Evolutionary conservation across 2,797 vertebrate species (phyloP).

Genomic region (Garrulus glandarius): DNA sequence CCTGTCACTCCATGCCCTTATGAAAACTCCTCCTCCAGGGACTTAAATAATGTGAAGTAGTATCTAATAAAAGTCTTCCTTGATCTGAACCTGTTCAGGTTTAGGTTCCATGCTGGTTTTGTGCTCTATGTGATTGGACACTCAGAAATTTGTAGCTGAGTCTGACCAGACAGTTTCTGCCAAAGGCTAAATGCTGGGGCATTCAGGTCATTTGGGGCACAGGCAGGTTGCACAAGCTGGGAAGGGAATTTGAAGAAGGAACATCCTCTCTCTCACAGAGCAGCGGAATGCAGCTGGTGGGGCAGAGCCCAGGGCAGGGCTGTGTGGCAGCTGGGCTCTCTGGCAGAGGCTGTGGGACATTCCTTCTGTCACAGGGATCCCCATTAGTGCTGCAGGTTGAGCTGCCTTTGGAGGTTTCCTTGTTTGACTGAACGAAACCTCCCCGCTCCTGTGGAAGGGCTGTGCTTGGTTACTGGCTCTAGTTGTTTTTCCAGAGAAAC

Average conservation of each 20-base stretch:
- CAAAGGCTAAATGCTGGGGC: too few species aligned
- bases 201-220: accelerated
- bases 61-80: background rate
- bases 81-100: background rate
- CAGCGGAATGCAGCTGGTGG: accelerated
- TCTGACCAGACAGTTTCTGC: accelerated
- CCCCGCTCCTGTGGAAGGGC: background rate
- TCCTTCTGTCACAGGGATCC: accelerated
- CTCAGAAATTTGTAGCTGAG: background rate
- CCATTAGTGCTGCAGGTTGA: accelerated
- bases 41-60: background rate
- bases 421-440: background rate
- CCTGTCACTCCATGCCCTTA: background rate
- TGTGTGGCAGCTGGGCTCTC: background rate
- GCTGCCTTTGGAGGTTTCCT: accelerated
- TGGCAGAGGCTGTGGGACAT: background rate
- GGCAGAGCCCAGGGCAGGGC: background rate
- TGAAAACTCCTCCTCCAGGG: background rate
- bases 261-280: accelerated
- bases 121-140: accelerated
- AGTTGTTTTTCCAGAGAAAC: background rate
- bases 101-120: background rate
- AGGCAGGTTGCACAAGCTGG: background rate
- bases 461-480: background rate
- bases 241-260: background rate